phyloP scores from a whole-genome alignment of 2,797 vertebrate species.

The Myotis findleyi region DNA sequence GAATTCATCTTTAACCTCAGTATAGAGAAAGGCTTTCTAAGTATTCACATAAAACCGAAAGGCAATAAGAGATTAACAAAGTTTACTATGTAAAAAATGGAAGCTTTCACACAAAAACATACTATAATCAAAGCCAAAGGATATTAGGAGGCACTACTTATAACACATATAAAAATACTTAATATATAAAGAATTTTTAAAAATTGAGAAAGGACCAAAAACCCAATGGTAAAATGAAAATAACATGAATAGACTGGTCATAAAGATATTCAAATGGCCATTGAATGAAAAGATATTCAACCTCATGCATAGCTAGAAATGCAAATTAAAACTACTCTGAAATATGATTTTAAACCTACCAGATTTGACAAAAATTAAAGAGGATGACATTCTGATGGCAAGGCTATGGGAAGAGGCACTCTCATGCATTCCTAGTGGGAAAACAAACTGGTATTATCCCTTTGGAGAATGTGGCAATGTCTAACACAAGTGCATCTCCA shows the following conservation, averaged over 20 bases:
- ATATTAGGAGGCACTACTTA: background rate
- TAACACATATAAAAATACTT: background rate
- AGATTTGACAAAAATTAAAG: slow-evolving; percentile 10
- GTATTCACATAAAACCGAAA: background rate
- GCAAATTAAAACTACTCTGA: background rate
- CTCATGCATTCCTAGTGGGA: background rate
- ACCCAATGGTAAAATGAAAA: background rate
- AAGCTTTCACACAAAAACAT: background rate
- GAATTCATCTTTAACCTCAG: background rate
- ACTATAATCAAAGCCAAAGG: background rate
- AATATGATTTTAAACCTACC: background rate
- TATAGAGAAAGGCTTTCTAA: background rate
- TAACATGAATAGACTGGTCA: background rate
- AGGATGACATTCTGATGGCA: background rate
- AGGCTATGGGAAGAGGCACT: background rate
- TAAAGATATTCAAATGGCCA: background rate
- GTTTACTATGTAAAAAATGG: background rate
- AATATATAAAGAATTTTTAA: slow-evolving; percentile 38
- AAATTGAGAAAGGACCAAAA: slow-evolving; percentile 18
- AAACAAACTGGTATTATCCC: background rate
- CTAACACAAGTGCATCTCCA: background rate
- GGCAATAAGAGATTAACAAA: background rate
- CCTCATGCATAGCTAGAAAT: background rate
- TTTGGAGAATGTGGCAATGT: background rate
- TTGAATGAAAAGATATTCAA: background rate